Evolutionary conservation across 1,140 invertebrate genomes (phyloP).

Genomic region (Triops cancriformis): DNA sequence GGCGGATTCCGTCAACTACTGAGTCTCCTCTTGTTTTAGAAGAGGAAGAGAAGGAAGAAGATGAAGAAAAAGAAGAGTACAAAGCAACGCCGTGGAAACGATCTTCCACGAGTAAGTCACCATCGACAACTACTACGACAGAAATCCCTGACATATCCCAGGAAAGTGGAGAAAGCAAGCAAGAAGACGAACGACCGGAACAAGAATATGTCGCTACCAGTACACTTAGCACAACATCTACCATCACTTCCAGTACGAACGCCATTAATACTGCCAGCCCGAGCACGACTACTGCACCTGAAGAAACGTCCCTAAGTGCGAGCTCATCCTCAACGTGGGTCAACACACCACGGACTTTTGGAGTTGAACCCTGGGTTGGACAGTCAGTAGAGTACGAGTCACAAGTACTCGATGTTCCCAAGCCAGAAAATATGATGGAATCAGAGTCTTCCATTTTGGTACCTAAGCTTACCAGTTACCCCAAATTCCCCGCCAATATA

Average conservation of each 20-base stretch:
- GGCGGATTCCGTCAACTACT: neutral
- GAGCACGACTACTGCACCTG: neutral
- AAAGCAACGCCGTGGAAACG: neutral
- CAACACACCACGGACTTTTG: neutral
- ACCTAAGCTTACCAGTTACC: neutral
- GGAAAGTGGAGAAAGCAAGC: neutral
- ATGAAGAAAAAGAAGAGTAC: neutral
- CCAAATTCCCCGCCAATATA: neutral
- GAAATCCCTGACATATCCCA: neutral
- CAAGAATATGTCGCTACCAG: neutral
- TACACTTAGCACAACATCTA: neutral
- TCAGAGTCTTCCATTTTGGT: neutral
- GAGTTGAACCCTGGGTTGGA: neutral
- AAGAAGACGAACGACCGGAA: neutral
- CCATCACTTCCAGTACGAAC: neutral
- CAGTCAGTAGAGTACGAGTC: neutral
- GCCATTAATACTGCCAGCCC: neutral
- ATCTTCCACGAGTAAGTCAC: neutral
- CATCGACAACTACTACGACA: neutral
- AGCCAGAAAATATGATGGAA: neutral
- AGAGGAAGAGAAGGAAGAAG: neutral
- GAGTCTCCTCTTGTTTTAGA: neutral
- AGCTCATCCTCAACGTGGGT: neutral
- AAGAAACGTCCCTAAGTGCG: neutral
- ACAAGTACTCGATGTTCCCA: neutral